phyloP scores from a whole-genome alignment of 2,113 vertebrate species.

The Pogona vitticeps region DNA sequence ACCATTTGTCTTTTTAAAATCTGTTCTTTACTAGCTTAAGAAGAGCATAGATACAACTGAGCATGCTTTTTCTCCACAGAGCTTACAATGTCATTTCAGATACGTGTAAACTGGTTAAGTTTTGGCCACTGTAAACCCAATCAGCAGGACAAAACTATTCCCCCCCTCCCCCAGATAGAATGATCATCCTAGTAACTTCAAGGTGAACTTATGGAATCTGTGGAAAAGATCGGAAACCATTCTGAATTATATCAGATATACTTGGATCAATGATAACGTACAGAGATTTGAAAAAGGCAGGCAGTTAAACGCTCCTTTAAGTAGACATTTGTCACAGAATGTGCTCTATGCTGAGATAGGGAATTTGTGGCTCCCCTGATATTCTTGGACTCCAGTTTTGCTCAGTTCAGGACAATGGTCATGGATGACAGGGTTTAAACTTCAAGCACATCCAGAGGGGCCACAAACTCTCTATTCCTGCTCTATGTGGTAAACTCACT shows the following conservation, averaged over 20 bases:
- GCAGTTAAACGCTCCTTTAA: background rate
- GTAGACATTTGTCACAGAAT: background rate
- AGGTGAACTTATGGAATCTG: background rate
- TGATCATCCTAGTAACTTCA: background rate
- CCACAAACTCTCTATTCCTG: background rate
- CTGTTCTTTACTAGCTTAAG: background rate
- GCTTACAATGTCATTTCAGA: background rate
- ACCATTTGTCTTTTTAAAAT: background rate
- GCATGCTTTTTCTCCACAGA: background rate
- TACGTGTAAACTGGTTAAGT: background rate
- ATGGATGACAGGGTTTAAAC: background rate
- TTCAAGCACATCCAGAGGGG: background rate
- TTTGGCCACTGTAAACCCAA: background rate
- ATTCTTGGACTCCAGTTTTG: background rate
- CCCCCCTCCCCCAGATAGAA: background rate
- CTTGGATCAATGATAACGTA: background rate
- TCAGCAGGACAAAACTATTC: background rate
- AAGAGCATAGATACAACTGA: background rate
- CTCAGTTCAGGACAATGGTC: background rate
- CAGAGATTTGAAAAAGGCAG: background rate
- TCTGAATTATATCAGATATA: background rate
- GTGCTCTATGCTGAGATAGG: background rate
- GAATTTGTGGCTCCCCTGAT: background rate
- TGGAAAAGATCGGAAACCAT: background rate
- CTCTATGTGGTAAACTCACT: too few species aligned